Evolutionary conservation across 2,113 vertebrate genomes (phyloP).

Genomic region (Callithrix jacchus): DNA sequence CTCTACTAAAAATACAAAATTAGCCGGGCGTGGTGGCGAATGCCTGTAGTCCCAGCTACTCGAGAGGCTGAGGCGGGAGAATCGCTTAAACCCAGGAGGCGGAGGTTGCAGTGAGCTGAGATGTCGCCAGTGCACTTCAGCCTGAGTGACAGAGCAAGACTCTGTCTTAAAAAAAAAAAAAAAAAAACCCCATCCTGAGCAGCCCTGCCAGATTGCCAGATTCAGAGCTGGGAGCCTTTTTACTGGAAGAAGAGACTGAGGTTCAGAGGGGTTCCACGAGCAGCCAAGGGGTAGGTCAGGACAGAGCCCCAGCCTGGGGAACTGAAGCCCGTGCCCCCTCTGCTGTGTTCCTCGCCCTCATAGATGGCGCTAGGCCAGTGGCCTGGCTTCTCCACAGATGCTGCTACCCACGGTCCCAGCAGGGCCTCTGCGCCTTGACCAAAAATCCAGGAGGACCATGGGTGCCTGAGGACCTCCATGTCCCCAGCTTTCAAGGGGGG

Average conservation of each 20-base stretch:
- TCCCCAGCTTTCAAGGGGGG: rapidly evolving
- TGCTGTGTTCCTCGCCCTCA: rapidly evolving
- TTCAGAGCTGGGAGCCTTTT: neutral
- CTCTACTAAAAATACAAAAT: too few species aligned
- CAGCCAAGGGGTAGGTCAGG: neutral
- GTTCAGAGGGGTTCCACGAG: neutral
- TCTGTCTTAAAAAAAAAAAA: too few species aligned
- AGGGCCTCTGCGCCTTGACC: neutral
- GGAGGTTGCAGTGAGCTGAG: too few species aligned
- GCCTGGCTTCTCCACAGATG: rapidly evolving
- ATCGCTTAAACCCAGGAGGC: too few species aligned
- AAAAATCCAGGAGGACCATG: neutral
- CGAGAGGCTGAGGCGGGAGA: too few species aligned
- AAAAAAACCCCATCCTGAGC: neutral
- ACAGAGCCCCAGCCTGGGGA: neutral
- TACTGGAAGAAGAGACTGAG: neutral
- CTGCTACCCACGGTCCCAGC: neutral
- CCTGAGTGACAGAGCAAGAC: too few species aligned
- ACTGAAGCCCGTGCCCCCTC: rapidly evolving
- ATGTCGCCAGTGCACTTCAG: too few species aligned
- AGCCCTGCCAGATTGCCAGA: too few species aligned
- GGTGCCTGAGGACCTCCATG: neutral
- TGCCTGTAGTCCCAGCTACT: too few species aligned
- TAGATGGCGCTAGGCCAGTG: rapidly evolving
- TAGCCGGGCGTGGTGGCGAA: too few species aligned